Conservation (phyloP, 1,140 invertebrate species). For the Colletes latitarsis region DNA sequence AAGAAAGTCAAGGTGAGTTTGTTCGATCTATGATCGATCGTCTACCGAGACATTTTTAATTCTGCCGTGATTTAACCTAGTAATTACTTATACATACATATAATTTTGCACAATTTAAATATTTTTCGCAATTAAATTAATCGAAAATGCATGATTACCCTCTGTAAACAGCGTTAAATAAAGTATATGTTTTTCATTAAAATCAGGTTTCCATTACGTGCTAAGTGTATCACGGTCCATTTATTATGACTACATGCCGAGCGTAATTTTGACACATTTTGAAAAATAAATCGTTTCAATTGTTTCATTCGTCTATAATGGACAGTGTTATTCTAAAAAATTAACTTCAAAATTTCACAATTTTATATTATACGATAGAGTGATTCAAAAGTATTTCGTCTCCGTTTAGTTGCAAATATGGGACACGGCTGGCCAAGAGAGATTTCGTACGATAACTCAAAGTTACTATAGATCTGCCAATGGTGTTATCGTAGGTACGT, state of each 20-base stretch:
- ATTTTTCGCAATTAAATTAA: background rate
- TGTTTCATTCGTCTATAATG: too few relatives aligned
- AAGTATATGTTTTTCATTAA: background rate
- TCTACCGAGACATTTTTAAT: background rate
- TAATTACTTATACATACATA: background rate
- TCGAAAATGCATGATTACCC: background rate
- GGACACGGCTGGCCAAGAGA: constrained; percentile 96
- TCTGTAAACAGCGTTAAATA: background rate
- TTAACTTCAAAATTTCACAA: too few relatives aligned
- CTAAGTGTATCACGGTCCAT: background rate
- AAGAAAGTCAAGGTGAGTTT: constrained; percentile 93
- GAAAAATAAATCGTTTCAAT: too few relatives aligned
- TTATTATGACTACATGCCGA: background rate
- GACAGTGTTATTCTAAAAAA: constrained; percentile 4
- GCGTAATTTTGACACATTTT: background rate
- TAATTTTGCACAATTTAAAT: background rate
- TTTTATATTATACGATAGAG: background rate
- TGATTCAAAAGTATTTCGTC: constrained; percentile 15
- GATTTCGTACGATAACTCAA: constrained; percentile 95
- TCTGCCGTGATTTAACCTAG: constrained; percentile 11
- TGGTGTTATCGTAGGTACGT: constrained; percentile 90
- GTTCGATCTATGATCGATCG: background rate
- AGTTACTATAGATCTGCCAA: constrained; percentile 97
- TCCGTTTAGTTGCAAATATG: constrained; percentile 91
- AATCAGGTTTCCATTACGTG: background rate